Conservation (phyloP, 2,113 vertebrate genomes). For the Coptodon rendalli region DNA sequence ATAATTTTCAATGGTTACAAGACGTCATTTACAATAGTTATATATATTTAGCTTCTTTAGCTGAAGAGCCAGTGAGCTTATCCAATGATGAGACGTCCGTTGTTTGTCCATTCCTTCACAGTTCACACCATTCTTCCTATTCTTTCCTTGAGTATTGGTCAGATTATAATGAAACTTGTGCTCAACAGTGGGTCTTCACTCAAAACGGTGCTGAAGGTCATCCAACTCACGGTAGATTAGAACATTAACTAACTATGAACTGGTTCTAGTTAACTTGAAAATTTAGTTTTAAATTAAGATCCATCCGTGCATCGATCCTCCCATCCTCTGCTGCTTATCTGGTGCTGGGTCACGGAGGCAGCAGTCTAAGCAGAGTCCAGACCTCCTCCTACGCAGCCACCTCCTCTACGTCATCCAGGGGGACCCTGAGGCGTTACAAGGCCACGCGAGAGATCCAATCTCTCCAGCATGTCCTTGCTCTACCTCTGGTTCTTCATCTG, state of each 20-base stretch:
- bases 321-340: rapidly evolving
- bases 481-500: neutral
- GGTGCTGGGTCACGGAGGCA: neutral
- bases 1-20: neutral
- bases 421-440: neutral
- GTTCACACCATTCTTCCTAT: neutral
- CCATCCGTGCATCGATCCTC: neutral
- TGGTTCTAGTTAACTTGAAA: neutral
- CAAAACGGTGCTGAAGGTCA: rapidly evolving
- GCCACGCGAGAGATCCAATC: neutral
- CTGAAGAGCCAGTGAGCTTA: rapidly evolving
- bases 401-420: neutral
- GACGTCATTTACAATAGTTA: neutral
- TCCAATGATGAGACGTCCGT: neutral
- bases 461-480: neutral
- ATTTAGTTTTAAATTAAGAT: neutral
- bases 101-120: neutral
- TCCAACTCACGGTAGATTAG: neutral
- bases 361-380: neutral
- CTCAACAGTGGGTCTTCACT: neutral
- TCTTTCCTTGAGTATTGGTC: neutral
- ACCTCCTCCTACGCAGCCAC: neutral
- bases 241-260: neutral
- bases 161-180: neutral
- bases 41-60: neutral